Evolutionary conservation across 2,888 invertebrate species (phyloP).

Genomic region (Oasisia sp.): DNA sequence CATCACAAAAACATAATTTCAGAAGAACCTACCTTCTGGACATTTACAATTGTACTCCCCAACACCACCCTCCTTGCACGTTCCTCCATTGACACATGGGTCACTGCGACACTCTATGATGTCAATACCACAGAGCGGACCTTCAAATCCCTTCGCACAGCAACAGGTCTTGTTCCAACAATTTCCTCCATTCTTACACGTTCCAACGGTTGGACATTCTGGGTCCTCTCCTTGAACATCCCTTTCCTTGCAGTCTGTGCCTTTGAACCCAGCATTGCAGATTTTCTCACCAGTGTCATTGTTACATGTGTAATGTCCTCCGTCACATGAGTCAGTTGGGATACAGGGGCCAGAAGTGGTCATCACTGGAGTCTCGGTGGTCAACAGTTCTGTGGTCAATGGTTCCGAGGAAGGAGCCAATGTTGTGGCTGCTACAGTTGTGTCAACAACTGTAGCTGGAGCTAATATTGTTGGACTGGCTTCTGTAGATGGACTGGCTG

Average conservation of each 20-base stretch:
- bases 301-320: conserved; percentile 18
- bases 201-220: not conserved
- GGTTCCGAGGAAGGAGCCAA: too few relatives aligned
- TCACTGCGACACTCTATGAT: not conserved
- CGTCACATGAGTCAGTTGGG: conserved; percentile 13
- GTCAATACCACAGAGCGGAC: not conserved
- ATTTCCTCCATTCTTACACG: not conserved
- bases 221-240: not conserved
- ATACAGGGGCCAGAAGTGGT: not conserved
- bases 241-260: conserved; percentile 17
- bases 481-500: not conserved
- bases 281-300: not conserved
- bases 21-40: conserved; percentile 4
- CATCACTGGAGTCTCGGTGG: not conserved
- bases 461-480: too few relatives aligned
- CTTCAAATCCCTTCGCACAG: not conserved
- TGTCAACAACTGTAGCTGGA: too few relatives aligned
- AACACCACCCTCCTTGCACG: not conserved
- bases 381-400: not conserved
- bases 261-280: not conserved
- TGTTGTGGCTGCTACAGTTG: too few relatives aligned
- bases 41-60: not conserved
- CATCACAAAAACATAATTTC: not conserved
- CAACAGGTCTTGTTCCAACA: conserved; percentile 20
- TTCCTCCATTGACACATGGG: conserved; percentile 7